Conservation (phyloP, 2,113 vertebrate genomes). For the Tenebrosternarchus preto region DNA sequence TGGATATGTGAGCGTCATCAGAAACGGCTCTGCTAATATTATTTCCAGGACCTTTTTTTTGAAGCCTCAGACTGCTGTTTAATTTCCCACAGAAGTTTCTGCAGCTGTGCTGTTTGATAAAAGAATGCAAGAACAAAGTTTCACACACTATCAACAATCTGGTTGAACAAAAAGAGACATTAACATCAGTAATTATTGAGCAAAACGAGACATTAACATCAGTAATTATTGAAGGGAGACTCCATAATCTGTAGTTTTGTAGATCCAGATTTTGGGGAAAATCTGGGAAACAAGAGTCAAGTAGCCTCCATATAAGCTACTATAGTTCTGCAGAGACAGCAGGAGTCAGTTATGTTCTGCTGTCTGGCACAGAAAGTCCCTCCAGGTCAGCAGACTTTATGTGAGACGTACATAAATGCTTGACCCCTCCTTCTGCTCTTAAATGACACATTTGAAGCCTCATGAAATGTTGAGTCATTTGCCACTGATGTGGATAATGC, state of each 20-base stretch:
- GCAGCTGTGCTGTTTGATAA: too few species aligned
- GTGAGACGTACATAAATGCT: slow-evolving; percentile 5
- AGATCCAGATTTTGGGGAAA: slow-evolving; percentile 18
- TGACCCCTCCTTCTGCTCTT: slow-evolving; percentile 10
- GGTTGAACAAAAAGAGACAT: neutral
- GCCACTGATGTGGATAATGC: slow-evolving; percentile 15
- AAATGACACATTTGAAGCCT: slow-evolving; percentile 2
- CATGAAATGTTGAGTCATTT: slow-evolving; percentile 1
- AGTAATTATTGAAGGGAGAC: neutral
- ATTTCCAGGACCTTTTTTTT: slow-evolving; percentile 61
- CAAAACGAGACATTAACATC: too few species aligned
- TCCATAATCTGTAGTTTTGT: neutral
- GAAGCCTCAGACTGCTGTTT: too few species aligned
- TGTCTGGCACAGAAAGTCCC: slow-evolving; percentile 47
- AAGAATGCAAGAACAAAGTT: neutral
- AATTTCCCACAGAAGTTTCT: too few species aligned
- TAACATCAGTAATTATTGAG: too few species aligned
- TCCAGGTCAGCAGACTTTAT: slow-evolving; percentile 54
- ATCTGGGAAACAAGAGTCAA: slow-evolving; percentile 62
- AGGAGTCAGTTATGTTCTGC: slow-evolving; percentile 50
- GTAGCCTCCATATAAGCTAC: slow-evolving; percentile 57
- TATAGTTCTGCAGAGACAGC: slow-evolving; percentile 35
- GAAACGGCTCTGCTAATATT: slow-evolving; percentile 57
- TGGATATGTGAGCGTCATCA: slow-evolving; percentile 61
- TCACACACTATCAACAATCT: neutral